Conservation (phyloP, 2,113 vertebrate genomes). For the Anoplopoma fimbria region DNA sequence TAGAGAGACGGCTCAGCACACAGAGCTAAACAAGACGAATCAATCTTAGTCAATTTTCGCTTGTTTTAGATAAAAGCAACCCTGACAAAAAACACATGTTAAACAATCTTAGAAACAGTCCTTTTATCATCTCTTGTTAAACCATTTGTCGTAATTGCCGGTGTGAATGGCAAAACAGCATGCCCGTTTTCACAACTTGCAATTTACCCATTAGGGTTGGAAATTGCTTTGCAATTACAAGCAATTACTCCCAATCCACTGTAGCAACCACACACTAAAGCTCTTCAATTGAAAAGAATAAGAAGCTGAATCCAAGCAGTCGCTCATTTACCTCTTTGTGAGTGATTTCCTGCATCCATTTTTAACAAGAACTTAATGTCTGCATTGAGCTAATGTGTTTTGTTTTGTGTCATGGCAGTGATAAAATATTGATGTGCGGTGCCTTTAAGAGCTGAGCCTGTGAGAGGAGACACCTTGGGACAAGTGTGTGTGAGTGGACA, state of each 20-base stretch:
- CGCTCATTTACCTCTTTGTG: conserved; percentile 2
- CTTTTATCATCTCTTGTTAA: conserved; percentile 49
- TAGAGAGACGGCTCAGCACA: conserved; percentile 19
- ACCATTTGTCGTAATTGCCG: conserved; percentile 57
- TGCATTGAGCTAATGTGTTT: conserved; percentile 52
- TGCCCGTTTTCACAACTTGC: conserved; percentile 49
- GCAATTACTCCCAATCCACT: conserved; percentile 51
- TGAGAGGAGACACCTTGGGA: conserved; percentile 62
- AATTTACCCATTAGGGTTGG: conserved; percentile 73
- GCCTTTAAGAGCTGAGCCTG: conserved; percentile 69
- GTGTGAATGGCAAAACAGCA: conserved; percentile 49
- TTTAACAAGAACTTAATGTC: conserved; percentile 32
- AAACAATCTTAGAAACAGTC: conserved; percentile 23
- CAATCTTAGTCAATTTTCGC: conserved; percentile 24
- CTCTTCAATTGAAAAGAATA: conserved; percentile 16
- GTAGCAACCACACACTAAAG: conserved; percentile 28
- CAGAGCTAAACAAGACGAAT: conserved; percentile 26
- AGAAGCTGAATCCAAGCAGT: not conserved
- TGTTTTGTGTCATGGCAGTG: conserved; percentile 33
- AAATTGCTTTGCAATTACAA: conserved; percentile 69
- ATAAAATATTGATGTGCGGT: conserved; percentile 49
- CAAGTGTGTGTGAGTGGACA: conserved; percentile 52
- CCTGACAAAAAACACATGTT: conserved; percentile 13
- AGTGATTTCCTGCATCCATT: conserved; percentile 32
- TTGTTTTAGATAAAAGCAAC: conserved; percentile 32